Percentiles rank a stretch among this genome's conserved stretches.
Evolutionary conservation across 1,140 invertebrate species (phyloP).

Genomic region (Chrysoperla carnea): DNA sequence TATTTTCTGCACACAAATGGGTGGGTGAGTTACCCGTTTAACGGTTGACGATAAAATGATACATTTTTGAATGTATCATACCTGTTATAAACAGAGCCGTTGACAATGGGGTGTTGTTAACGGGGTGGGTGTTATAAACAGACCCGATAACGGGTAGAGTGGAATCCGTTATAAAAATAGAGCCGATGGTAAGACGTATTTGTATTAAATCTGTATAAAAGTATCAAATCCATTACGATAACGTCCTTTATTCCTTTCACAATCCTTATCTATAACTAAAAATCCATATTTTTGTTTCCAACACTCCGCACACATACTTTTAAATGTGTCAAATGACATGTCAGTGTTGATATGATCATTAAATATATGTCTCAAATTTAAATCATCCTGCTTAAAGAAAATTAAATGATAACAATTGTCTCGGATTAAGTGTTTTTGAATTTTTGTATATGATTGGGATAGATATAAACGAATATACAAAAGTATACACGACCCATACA

Average conservation of each 20-base stretch:
- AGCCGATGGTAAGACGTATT: no score
- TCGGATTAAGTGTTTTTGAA: conserved; percentile 5
- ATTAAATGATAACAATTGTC: conserved; percentile 5
- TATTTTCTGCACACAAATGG: no score
- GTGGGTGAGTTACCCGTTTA: no score
- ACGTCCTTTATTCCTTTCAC: conserved; percentile 7
- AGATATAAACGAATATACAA: no score
- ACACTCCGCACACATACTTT: conserved; percentile 7
- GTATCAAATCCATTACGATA: conserved; percentile 7
- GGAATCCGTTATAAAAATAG: no score
- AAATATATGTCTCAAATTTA: conserved; percentile 6
- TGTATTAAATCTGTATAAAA: not conserved
- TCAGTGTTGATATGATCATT: conserved; percentile 6
- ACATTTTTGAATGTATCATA: not conserved
- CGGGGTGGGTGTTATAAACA: not conserved
- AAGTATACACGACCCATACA: no score
- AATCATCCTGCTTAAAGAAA: conserved; percentile 5
- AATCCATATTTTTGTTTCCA: conserved; percentile 9
- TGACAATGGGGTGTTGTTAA: no score
- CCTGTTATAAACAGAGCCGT: not conserved
- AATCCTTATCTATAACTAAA: conserved; percentile 9
- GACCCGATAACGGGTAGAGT: not conserved
- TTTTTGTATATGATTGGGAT: no score
- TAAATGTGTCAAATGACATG: conserved; percentile 8
- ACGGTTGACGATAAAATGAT: no score